phyloP scores from a whole-genome alignment of 2,888 invertebrate species.

The Polyommatus icarus region DNA sequence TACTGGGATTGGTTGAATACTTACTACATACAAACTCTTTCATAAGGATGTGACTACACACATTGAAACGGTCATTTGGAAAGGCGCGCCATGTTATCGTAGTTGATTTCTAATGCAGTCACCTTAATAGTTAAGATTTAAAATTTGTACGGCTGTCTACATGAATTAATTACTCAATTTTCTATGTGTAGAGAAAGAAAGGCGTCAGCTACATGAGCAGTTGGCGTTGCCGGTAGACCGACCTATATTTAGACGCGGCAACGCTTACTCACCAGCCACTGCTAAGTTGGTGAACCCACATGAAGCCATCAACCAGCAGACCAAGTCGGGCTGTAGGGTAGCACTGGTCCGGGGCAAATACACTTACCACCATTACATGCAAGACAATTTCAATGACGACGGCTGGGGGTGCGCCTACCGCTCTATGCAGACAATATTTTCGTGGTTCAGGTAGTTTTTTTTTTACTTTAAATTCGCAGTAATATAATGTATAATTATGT shows the following conservation, averaged over 20 bases:
- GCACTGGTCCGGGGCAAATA: constrained; percentile 90
- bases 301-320: constrained; percentile 74
- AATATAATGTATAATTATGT: too few species aligned
- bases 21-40: too few species aligned
- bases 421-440: constrained; percentile 96
- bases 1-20: too few species aligned
- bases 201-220: constrained; percentile 85
- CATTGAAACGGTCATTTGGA: too few species aligned
- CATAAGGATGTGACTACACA: too few species aligned
- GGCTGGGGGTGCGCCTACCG: constrained; percentile 99
- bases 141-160: too few species aligned
- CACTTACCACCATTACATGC: constrained; percentile 98
- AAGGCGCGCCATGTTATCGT: too few species aligned
- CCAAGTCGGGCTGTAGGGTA: constrained; percentile 52
- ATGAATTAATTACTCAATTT: background rate
- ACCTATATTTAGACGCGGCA: constrained; percentile 88
- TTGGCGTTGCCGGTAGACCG: constrained; percentile 84
- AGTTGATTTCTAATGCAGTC: too few species aligned
- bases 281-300: constrained; percentile 87
- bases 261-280: constrained; percentile 81
- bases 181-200: constrained; percentile 74
- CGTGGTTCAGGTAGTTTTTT: constrained; percentile 90
- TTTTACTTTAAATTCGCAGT: too few species aligned
- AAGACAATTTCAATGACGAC: constrained; percentile 95
- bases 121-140: too few species aligned